Base-by-base conservation (phyloP, 2,113 vertebrate genomes). In the Hucho hucho region DNA sequence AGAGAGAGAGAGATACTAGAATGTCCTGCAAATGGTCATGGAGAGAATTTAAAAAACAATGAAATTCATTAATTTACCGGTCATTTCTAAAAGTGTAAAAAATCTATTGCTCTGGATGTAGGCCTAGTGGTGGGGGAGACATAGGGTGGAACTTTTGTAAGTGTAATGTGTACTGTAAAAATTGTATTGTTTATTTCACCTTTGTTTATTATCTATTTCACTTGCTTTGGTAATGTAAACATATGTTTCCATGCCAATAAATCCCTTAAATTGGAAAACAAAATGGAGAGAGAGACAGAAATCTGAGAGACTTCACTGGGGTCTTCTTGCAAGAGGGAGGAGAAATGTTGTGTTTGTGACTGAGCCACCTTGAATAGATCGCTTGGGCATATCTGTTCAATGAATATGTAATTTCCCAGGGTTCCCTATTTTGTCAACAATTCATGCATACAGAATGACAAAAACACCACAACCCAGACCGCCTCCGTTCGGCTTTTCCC, bases 371-470 rank as follows among this genome's bases (percentile, higher is more conserved):
- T 88, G 80, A 87, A 64, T 65, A 73, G 53, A 86, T 86, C 71
- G 75, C 49, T 76, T 70, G 49, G 32, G 75, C 69, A 75, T 70
- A 78, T 56, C 77, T 77, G 79, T n/a, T 6, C 71, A 78, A 79
- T 87, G 76, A 89, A 86, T 84, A 75, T 84, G 73, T 77, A 37
- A 88, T 91, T 85, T 87, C 78, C 81, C 83, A 49, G 61, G 77
- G 73, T 77, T 85, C 72, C 63, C 70, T 43, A 49, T 53, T 84
- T 83, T 22, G 32, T 77, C 76, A 78, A 72, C 69, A 74, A 69
- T n/a, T 78, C 77, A 75, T 87, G 79, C 81, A 82, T 77, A 77
- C 69, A 79, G 68, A 85, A 85, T 83, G 14, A 59, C 67, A 69
- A 61, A 69, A 82, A 82, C 74, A 65, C 67, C 47, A 25, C 66